Evolutionary conservation across 35 echinoderm and acorn worm species (phyloP), one percentile per base, ranked within the genome.

Genomic region (Heliocidaris erythrogramma): DNA sequence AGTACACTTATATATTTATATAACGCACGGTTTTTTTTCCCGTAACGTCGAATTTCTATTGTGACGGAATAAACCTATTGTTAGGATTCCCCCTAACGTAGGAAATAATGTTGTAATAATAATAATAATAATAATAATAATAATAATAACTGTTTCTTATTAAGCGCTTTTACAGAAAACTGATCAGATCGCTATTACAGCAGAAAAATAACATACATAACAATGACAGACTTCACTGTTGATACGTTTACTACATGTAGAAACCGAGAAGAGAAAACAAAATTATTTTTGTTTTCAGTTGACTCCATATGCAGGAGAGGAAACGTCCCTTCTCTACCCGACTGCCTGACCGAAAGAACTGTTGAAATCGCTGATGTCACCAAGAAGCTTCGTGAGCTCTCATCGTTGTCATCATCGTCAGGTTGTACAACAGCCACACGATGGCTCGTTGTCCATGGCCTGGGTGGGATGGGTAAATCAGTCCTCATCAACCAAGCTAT

Each of bases 391-490:
- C 86, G 94, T 27, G 9, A 49, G 86, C 47, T 94, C 4, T 88
- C 86, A 48, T 32, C 30, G n/a, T 88, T 27, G 47, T 27, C 86
- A 48, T 48, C 86, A 4, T 30, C 31, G 31, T 88, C 87, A 13
- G 12, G 31, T 9, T 47, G 13, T 13, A 89, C 87, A 32, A 35
- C 31, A 59, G 60, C 9, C 16, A 48, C 78, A 11, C 71, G 94
- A 88, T 94, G 94, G 94, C 32, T 94, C 18, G 85, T 94, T 27
- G 94, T 94, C 31, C 94, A 88, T 88, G 94, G 94, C 27, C 89
- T 94, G 84, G 85, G 94, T 30, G 94, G 94, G 78, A 86, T 85
- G 78, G 94, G 94, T 47, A 94, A 94, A 59, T 47, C 94, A 30
- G 85, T 94, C 5, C 94, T 94, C 49, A 84, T 87, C 86, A 87